A percentile compares a stretch with the other conserved stretches of the same genome.
Conservation (phyloP, 1,140 invertebrate genomes). For the Grapholita molesta region DNA sequence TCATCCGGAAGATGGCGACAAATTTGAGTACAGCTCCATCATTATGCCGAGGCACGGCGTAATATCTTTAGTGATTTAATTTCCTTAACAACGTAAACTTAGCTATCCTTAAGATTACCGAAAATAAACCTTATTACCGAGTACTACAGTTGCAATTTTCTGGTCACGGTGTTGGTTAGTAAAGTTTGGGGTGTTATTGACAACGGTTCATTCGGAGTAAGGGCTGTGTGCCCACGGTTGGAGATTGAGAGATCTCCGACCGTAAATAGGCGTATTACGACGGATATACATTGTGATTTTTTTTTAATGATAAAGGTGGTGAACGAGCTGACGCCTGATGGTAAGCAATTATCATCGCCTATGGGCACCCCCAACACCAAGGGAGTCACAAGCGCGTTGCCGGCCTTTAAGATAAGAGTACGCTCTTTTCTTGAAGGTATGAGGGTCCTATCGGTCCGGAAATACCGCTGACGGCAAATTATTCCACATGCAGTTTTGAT, state of each 20-base stretch:
- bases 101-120: neutral
- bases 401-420: too few relatives aligned
- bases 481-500: too few relatives aligned
- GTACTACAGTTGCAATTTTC: neutral
- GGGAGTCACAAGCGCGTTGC: too few relatives aligned
- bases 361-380: too few relatives aligned
- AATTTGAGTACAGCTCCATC: neutral
- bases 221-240: neutral
- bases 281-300: neutral
- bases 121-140: neutral
- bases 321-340: too few relatives aligned
- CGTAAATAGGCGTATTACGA: neutral
- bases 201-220: neutral
- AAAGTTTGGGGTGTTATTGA: neutral
- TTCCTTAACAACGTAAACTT: conserved; percentile 14
- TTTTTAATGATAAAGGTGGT: too few relatives aligned
- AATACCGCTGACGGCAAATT: too few relatives aligned
- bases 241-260: neutral
- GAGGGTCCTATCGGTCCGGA: too few relatives aligned
- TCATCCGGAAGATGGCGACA: neutral
- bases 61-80: conserved; percentile 18
- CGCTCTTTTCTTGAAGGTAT: too few relatives aligned
- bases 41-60: conserved; percentile 12
- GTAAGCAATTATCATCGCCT: too few relatives aligned
- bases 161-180: neutral